Evolutionary conservation across 2,797 vertebrate genomes (phyloP).

Genomic region (Anabacerthia variegaticeps): DNA sequence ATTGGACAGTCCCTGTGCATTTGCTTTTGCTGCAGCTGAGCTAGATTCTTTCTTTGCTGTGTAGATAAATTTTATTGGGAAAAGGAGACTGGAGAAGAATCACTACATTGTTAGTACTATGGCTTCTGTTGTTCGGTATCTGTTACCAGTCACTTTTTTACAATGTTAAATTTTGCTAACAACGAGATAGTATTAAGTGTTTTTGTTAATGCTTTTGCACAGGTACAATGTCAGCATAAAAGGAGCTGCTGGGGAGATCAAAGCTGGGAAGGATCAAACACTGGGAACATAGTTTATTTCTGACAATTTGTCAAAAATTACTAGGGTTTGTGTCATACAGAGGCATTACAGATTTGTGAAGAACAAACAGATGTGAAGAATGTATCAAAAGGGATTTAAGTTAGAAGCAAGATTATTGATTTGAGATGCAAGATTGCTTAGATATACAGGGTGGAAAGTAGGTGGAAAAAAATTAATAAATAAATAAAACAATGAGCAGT

Average conservation of each 20-base stretch:
- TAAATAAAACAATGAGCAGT: neutral
- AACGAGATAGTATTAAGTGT: neutral
- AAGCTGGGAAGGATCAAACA: conserved; percentile 54
- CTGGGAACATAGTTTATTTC: conserved; percentile 14
- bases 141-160: neutral
- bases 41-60: neutral
- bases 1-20: neutral
- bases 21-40: neutral
- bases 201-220: conserved; percentile 42
- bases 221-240: conserved; percentile 29
- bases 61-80: neutral
- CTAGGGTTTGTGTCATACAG: neutral
- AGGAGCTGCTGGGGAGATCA: conserved; percentile 17
- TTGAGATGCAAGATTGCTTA: neutral
- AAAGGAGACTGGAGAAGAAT: neutral
- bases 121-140: neutral
- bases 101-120: neutral
- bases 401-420: neutral
- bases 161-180: neutral
- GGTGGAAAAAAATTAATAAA: neutral
- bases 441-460: neutral
- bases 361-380: conserved; percentile 10
- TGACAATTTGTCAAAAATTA: conserved; percentile 43
- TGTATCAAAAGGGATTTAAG: neutral
- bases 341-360: neutral